Conservation (phyloP, 2,888 invertebrate genomes). For the Idaea biselata region DNA sequence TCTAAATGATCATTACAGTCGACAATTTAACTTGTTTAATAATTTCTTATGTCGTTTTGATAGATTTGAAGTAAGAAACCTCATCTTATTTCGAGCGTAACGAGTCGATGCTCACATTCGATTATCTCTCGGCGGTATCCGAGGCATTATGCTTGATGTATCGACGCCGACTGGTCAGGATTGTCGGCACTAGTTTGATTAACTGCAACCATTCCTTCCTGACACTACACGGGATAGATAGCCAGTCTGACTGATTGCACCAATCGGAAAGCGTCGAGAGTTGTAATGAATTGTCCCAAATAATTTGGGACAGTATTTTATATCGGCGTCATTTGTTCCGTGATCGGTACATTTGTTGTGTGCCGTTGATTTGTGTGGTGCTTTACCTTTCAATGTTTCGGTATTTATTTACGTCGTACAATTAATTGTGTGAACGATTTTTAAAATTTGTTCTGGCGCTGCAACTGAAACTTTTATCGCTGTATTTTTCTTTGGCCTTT, state of each 20-base stretch:
- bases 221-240: conserved; percentile 61
- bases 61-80: conserved; percentile 54
- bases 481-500: neutral
- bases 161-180: conserved; percentile 76
- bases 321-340: conserved; percentile 73
- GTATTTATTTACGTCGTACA: conserved; percentile 47
- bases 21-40: conserved; percentile 37
- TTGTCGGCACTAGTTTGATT: conserved; percentile 76
- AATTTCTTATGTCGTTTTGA: conserved; percentile 51
- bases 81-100: conserved; percentile 79
- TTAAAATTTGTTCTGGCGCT: neutral
- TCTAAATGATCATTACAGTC: conserved; percentile 36
- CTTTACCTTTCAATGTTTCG: conserved; percentile 62
- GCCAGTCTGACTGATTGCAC: conserved; percentile 64
- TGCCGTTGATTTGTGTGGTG: conserved; percentile 72
- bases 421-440: conserved; percentile 23
- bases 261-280: conserved; percentile 70
- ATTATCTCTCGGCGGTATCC: conserved; percentile 79
- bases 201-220: conserved; percentile 74
- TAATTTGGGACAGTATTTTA: conserved; percentile 79
- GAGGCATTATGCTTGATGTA: conserved; percentile 80
- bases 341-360: conserved; percentile 74
- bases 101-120: conserved; percentile 80
- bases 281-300: conserved; percentile 80
- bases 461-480: neutral